Conservation (phyloP, 2,888 invertebrate genomes). For the Baronia brevicornis region DNA sequence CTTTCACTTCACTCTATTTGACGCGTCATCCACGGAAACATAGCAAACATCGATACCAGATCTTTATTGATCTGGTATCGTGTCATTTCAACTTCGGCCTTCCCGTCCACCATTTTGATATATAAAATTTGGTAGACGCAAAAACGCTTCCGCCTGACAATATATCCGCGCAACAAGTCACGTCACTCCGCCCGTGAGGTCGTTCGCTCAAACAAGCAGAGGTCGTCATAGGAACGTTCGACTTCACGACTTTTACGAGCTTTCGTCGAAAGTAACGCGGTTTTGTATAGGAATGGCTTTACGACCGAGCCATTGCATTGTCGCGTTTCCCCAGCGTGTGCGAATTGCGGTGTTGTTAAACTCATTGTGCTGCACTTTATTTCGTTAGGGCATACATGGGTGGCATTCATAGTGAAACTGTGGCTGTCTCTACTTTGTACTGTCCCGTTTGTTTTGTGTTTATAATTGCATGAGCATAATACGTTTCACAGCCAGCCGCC, state of each 20-base stretch:
- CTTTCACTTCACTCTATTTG: too few relatives aligned
- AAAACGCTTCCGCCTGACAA: neutral
- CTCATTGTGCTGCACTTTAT: constrained; percentile 22
- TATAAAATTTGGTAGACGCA: too few relatives aligned
- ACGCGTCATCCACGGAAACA: too few relatives aligned
- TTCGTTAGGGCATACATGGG: constrained; percentile 10
- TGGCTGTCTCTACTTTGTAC: too few relatives aligned
- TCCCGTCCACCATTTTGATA: too few relatives aligned
- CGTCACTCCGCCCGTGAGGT: constrained; percentile 8
- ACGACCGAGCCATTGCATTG: constrained; percentile 25
- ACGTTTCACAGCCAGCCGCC: constrained; percentile 11
- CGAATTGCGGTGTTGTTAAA: constrained; percentile 21
- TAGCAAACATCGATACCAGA: too few relatives aligned
- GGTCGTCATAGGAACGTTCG: constrained; percentile 12
- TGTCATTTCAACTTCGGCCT: too few relatives aligned
- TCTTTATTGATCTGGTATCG: too few relatives aligned
- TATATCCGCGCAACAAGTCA: constrained; percentile 4
- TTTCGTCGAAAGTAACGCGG: constrained; percentile 30
- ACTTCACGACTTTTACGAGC: constrained; percentile 23
- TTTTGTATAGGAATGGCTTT: constrained; percentile 25
- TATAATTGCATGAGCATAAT: constrained; percentile 12
- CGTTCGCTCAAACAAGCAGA: constrained; percentile 7
- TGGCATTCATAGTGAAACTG: constrained; percentile 13
- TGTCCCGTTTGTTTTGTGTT: too few relatives aligned
- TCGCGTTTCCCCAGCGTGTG: constrained; percentile 25